A percentile compares a stretch with the other conserved stretches of the same genome.
Conservation (phyloP, 2,797 vertebrate genomes). For the Microchirus variegatus region DNA sequence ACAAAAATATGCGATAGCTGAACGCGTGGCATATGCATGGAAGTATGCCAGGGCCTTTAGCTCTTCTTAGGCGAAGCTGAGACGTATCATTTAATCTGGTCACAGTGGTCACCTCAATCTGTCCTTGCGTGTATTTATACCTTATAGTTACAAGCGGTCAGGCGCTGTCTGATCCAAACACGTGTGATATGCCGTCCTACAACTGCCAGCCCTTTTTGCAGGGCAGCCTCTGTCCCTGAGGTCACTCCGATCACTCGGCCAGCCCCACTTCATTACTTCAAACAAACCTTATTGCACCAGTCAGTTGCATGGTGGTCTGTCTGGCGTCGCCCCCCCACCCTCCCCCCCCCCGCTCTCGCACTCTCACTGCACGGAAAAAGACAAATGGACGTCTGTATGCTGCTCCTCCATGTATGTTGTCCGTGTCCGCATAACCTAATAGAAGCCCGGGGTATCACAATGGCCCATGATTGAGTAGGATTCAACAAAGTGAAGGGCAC, state of each 20-base stretch:
- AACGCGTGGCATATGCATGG: too few relatives aligned
- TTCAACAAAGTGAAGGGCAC: slow-evolving; percentile 62
- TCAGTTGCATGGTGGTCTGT: slow-evolving; percentile 58
- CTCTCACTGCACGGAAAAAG: slow-evolving; percentile 45
- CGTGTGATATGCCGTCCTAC: slow-evolving; percentile 41
- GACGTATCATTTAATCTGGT: too few relatives aligned
- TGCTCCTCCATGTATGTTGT: slow-evolving; percentile 34
- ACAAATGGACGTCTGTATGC: slow-evolving; percentile 60
- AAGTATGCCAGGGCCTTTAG: too few relatives aligned
- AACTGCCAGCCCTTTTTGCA: slow-evolving; percentile 16
- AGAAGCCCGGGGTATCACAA: slow-evolving; percentile 49
- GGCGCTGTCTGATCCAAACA: background rate
- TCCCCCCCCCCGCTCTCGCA: too few relatives aligned
- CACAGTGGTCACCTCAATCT: too few relatives aligned
- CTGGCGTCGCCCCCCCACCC: too few relatives aligned
- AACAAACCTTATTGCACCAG: slow-evolving; percentile 43
- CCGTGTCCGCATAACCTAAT: slow-evolving; percentile 67
- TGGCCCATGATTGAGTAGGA: slow-evolving; percentile 46
- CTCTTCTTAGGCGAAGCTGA: too few relatives aligned
- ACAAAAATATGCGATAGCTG: too few relatives aligned
- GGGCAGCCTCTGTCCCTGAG: slow-evolving; percentile 33
- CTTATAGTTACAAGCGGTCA: too few relatives aligned
- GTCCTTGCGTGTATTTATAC: too few relatives aligned
- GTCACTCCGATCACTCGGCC: slow-evolving; percentile 37
- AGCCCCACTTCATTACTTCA: slow-evolving; percentile 66